These are phyloP conservation scores for Hapalemur alaotrensis DNA, from an alignment of 2,797 vertebrate species.

Conservation along the genomic window DNA sequence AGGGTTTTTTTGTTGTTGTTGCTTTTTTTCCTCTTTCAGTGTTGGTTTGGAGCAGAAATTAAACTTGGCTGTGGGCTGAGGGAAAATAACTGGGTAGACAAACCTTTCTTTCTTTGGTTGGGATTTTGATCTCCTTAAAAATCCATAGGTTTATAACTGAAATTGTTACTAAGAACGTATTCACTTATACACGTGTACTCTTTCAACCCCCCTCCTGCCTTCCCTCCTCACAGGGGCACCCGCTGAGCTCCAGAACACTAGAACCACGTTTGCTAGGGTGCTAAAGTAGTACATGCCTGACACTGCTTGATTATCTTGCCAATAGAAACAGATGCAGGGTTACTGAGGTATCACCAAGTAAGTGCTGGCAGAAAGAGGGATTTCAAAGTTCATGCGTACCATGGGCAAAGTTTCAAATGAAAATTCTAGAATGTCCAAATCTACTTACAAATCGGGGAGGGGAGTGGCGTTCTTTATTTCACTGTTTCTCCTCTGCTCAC, in stretches of 20 bases:
- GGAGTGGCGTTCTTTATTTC: conserved; percentile 30
- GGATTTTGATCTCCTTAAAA: conserved; percentile 19
- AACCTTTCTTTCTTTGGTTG: conserved; percentile 1
- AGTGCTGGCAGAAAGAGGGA: neutral
- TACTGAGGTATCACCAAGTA: neutral
- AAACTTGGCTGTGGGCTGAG: neutral
- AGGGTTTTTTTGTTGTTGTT: conserved; percentile 37
- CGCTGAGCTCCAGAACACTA: neutral
- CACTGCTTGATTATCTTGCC: neutral
- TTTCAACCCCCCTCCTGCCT: too few species aligned
- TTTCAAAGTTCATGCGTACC: conserved; percentile 41
- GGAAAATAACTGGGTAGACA: neutral
- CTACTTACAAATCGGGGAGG: neutral
- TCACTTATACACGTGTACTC: neutral
- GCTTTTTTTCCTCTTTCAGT: neutral
- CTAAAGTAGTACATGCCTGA: neutral
- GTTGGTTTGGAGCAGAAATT: neutral
- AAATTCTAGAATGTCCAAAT: conserved; percentile 39
- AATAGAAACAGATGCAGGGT: neutral
- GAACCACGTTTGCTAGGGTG: neutral
- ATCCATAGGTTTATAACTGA: conserved; percentile 1
- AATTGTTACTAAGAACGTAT: neutral
- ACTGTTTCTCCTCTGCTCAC: neutral
- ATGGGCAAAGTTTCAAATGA: neutral
- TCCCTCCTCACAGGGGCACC: neutral